A percentile compares a stretch with the other conserved stretches of the same genome.
Conservation (phyloP, 1,140 invertebrate genomes). For the Venustaconcha ellipsiformis region DNA sequence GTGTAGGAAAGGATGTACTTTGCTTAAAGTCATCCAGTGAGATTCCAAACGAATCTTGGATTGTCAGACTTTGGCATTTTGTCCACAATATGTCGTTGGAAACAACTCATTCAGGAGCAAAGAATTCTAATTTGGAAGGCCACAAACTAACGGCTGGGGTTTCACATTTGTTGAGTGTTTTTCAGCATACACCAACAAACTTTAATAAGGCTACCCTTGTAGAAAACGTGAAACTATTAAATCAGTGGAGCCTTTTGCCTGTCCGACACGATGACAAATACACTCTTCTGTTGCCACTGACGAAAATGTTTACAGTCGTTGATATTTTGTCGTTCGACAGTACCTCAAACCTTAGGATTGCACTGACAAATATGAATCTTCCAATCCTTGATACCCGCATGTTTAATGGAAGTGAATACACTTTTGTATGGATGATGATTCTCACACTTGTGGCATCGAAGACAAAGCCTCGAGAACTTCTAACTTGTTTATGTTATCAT, state of each 20-base stretch:
- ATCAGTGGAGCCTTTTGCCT: slow-evolving; percentile 14
- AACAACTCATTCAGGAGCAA: too few species aligned
- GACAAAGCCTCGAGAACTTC: neutral
- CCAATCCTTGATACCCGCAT: neutral
- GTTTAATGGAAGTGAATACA: neutral
- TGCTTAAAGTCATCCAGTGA: too few species aligned
- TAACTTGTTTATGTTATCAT: slow-evolving; percentile 3
- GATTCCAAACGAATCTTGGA: too few species aligned
- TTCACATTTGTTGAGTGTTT: too few species aligned
- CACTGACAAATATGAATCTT: slow-evolving; percentile 1
- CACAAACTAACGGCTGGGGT: too few species aligned
- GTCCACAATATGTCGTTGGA: too few species aligned
- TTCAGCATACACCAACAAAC: too few species aligned
- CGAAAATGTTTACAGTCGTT: neutral
- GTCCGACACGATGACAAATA: neutral
- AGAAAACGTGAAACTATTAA: neutral
- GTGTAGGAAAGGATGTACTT: too few species aligned
- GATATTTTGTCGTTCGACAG: neutral
- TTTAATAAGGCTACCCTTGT: neutral
- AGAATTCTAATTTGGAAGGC: too few species aligned
- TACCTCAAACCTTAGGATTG: neutral
- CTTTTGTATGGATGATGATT: neutral
- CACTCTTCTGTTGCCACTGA: slow-evolving; percentile 1
- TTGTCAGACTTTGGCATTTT: too few species aligned
- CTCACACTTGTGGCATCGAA: neutral